phyloP scores from a whole-genome alignment of 2,113 vertebrate genomes.

The Leptobrachium leishanense region DNA sequence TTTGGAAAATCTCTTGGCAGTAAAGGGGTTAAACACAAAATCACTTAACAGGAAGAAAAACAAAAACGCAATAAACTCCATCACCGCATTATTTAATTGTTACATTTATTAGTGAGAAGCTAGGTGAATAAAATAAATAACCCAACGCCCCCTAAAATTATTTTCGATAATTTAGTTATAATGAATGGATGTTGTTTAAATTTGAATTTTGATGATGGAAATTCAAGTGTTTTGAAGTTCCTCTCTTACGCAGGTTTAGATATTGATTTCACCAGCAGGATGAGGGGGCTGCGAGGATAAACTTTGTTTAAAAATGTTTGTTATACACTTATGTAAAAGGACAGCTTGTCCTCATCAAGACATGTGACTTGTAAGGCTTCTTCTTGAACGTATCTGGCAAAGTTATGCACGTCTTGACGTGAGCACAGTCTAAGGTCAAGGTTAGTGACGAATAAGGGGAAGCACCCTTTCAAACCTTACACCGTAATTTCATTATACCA shows the following conservation, averaged over 20 bases:
- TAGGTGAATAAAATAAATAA: not conserved
- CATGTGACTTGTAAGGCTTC: not conserved
- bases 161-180: not conserved
- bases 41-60: too few relatives aligned
- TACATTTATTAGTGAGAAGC: too few relatives aligned
- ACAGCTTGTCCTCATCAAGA: conserved; percentile 34
- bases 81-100: too few relatives aligned
- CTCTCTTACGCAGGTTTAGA: conserved; percentile 34
- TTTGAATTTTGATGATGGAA: not conserved
- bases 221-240: conserved; percentile 16
- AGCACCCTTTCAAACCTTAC: not conserved
- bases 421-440: not conserved
- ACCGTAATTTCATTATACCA: too few relatives aligned
- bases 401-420: conserved; percentile 8
- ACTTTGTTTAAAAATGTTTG: conserved; percentile 26
- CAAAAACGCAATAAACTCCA: too few relatives aligned
- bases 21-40: too few relatives aligned
- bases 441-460: not conserved
- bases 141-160: not conserved
- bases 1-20: too few relatives aligned
- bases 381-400: not conserved
- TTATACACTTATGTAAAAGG: not conserved
- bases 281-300: conserved; percentile 13
- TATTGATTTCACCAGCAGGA: conserved; percentile 38
- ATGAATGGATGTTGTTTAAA: not conserved